Conservation (phyloP, 1,140 invertebrate species). For the Bacillus rossius region DNA sequence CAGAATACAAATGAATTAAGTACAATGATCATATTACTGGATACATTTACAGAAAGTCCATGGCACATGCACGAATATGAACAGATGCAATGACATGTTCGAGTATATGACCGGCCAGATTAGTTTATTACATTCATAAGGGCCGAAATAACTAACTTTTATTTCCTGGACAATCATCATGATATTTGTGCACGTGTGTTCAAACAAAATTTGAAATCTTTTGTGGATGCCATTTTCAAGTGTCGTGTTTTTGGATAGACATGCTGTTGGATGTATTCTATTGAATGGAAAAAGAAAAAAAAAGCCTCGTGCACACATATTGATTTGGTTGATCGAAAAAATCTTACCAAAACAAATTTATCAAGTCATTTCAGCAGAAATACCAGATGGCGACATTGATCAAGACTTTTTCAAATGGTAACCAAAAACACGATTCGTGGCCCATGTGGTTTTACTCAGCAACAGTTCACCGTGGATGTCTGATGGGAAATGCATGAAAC, state of each 20-base stretch:
- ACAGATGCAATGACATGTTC: slow-evolving; percentile 41
- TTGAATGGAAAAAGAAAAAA: slow-evolving; percentile 50
- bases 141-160: background rate
- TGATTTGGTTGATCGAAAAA: slow-evolving; percentile 39
- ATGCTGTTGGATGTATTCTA: slow-evolving; percentile 16
- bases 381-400: slow-evolving; percentile 44
- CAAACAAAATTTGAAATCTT: slow-evolving; percentile 28
- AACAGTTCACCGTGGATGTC: slow-evolving; percentile 35
- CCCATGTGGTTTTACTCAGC: slow-evolving; percentile 26
- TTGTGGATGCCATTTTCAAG: slow-evolving; percentile 29
- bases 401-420: slow-evolving; percentile 32
- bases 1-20: slow-evolving; percentile 5
- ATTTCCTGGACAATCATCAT: slow-evolving; percentile 18
- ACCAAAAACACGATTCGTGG: slow-evolving; percentile 38
- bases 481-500: slow-evolving; percentile 37
- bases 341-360: slow-evolving; percentile 37
- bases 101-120: slow-evolving; percentile 32
- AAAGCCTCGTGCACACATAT: slow-evolving; percentile 44
- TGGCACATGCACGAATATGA: slow-evolving; percentile 41
- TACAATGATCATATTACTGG: slow-evolving; percentile 30
- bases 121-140: slow-evolving; percentile 28
- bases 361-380: slow-evolving; percentile 47
- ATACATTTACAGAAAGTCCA: slow-evolving; percentile 36
- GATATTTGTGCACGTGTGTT: slow-evolving; percentile 37
- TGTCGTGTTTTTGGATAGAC: slow-evolving; percentile 28